A percentile compares a stretch with the other conserved stretches of the same genome.
Conservation (phyloP, 2,113 vertebrate genomes). For the Sinocyclocheilus rhinocerous region DNA sequence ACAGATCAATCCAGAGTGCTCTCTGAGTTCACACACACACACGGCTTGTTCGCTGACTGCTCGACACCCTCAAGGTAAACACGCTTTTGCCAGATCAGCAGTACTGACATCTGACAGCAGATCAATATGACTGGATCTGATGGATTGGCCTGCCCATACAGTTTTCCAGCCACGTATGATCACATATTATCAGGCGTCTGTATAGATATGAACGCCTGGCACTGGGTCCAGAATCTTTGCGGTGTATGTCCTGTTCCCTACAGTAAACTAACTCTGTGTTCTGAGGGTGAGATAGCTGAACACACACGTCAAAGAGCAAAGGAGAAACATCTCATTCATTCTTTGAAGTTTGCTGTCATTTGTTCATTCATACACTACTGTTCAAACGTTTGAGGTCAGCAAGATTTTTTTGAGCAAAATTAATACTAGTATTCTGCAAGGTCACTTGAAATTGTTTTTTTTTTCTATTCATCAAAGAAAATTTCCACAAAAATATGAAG, state of each 20-base stretch:
- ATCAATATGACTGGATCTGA: conserved; percentile 15
- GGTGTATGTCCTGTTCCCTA: background rate
- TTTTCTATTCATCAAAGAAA: no score
- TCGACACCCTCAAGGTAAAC: conserved; percentile 1
- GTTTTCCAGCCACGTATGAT: background rate
- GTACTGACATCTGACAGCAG: background rate
- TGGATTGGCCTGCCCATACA: background rate
- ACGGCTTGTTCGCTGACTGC: background rate
- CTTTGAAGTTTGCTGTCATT: background rate
- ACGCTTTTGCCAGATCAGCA: conserved; percentile 26
- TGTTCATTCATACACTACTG: background rate
- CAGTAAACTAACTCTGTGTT: background rate
- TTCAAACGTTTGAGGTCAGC: background rate
- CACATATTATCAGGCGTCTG: conserved; percentile 1
- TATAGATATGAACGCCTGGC: background rate
- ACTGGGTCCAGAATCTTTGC: conserved; percentile 11
- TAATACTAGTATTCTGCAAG: background rate
- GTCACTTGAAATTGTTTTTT: no score
- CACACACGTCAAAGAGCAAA: conserved; percentile 12
- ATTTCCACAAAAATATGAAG: background rate
- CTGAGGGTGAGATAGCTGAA: background rate
- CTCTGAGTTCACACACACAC: background rate
- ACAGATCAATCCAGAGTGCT: background rate
- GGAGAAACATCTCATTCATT: background rate
- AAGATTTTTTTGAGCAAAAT: background rate